These are phyloP conservation scores for Lates calcarifer DNA, from an alignment of 2,113 vertebrate genomes.

Conservation along the genomic window DNA sequence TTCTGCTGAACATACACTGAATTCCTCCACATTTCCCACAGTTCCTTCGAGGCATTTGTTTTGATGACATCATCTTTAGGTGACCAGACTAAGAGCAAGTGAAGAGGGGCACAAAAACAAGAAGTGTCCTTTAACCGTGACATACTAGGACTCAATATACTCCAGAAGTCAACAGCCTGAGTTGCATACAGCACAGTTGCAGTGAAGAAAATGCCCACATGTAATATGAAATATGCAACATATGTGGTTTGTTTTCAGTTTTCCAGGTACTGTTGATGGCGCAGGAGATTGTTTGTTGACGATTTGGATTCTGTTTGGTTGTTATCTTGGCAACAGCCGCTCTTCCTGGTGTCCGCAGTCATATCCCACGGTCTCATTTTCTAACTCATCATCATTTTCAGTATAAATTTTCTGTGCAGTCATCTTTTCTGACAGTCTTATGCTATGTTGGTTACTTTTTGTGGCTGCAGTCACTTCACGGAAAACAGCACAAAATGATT, in stretches of 20 bases:
- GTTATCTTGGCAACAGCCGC: background rate
- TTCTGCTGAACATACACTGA: background rate
- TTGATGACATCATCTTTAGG: background rate
- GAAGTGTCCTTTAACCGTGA: background rate
- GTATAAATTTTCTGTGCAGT: conserved; percentile 1
- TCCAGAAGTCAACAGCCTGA: too few species aligned
- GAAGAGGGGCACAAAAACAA: background rate
- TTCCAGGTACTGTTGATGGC: background rate
- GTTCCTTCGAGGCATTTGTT: background rate
- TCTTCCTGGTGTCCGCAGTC: background rate
- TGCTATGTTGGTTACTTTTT: background rate
- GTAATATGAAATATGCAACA: too few species aligned
- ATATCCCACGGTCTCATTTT: background rate
- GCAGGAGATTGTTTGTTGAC: too few species aligned
- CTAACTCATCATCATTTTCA: background rate
- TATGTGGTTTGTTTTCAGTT: background rate
- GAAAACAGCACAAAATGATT: background rate
- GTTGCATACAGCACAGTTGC: background rate
- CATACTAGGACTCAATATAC: too few species aligned
- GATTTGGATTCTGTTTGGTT: background rate
- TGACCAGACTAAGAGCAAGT: background rate
- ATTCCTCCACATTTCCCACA: background rate
- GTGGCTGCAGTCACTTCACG: background rate
- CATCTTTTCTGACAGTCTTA: background rate
- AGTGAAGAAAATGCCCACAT: background rate